A percentile compares a stretch with the other conserved stretches of the same genome.
phyloP scores from a whole-genome alignment of 2,888 invertebrate species.

The Melikaiella ostensackeni region DNA sequence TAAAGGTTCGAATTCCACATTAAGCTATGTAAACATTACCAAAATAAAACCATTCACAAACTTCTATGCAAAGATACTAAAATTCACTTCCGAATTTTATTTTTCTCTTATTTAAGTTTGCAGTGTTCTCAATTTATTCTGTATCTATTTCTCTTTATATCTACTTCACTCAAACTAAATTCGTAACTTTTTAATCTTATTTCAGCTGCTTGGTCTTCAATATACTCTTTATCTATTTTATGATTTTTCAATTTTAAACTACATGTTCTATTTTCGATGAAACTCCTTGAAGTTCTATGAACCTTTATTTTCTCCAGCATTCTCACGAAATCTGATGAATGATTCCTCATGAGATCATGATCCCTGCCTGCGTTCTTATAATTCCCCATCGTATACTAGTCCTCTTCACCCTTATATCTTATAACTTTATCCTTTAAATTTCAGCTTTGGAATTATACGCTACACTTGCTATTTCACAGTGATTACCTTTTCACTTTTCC shows the following conservation, averaged over 20 bases:
- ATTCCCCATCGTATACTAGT: slow-evolving; percentile 9
- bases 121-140: too few relatives aligned
- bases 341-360: slow-evolving; percentile 30
- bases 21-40: too few relatives aligned
- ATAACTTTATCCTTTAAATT: slow-evolving; percentile 16
- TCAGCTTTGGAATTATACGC: slow-evolving; percentile 15
- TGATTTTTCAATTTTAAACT: not conserved
- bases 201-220: not conserved
- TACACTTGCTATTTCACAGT: slow-evolving; percentile 16
- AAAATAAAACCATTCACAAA: too few relatives aligned
- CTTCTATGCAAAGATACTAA: too few relatives aligned
- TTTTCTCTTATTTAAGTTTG: too few relatives aligned
- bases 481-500: slow-evolving; percentile 5
- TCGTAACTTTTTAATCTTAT: not conserved
- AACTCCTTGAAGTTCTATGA: not conserved
- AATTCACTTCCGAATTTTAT: too few relatives aligned
- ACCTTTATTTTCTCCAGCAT: slow-evolving; percentile 1
- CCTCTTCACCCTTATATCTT: slow-evolving; percentile 19
- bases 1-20: too few relatives aligned
- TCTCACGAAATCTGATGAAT: slow-evolving; percentile 4
- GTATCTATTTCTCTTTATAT: too few relatives aligned
- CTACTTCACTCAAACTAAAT: not conserved
- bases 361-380: slow-evolving; percentile 9
- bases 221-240: not conserved
- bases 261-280: slow-evolving; percentile 25